Evolutionary conservation across 2,888 invertebrate species (phyloP), one percentile per base, ranked within the genome.

Genomic region (Gari tellinella): DNA sequence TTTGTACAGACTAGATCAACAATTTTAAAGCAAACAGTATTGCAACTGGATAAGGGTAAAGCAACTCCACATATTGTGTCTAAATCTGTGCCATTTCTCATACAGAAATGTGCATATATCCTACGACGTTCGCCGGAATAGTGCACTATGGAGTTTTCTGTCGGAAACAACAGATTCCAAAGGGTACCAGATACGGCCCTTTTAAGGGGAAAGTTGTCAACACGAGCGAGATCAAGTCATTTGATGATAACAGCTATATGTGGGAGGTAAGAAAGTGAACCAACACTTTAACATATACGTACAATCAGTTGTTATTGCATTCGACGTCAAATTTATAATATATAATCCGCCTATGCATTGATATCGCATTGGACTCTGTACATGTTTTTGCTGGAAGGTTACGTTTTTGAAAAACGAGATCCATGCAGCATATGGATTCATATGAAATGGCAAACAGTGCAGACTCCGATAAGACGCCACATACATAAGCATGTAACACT

Each of bases 171-270:
- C 63, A 83, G n/a, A 86, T 92, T n/a, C 69, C 79, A 0, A 88
- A 86, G 57, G 91, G 91, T 17, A 87, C 85, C 3, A 67, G 84
- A 61, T 92, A 89, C 63, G 92, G 92, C 2, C 92, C 92, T 0
- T 92, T 91, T 72, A 89, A 89, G 52, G 91, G 92, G 21, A 90
- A 90, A 69, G 78, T 87, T 17, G 90, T 91, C 31, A 90, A 91
- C 84, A 90, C 91, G 2, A 91, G 90, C 55, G 92, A 92, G 65
- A 90, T 91, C 26, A 92, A 92, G 64, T 89, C 90, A 0, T 88
- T 91, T 60, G 90, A 90, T 58, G 91, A 91, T 67, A 91, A 91
- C 82, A 89, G 87, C 43, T 89, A 86, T 67, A 91, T 92, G 92
- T 92, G 92, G 92, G 92, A 92, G 89, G 91, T 91, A 82, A 40